Conservation (phyloP, 2,113 vertebrate genomes). For the Pholis gunnellus region DNA sequence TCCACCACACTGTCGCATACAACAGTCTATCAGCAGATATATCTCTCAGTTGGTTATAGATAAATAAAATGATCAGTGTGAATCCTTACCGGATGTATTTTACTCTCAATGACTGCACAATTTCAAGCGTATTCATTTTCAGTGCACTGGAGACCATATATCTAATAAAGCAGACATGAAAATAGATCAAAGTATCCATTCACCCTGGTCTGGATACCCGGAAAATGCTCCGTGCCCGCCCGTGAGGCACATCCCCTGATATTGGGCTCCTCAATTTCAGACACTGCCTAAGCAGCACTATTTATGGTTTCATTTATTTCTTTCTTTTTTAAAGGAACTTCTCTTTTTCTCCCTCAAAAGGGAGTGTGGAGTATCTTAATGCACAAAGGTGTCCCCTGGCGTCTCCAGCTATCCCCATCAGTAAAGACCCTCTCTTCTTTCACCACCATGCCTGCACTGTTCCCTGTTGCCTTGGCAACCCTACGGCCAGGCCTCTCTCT, state of each 20-base stretch:
- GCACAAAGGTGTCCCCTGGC: constrained; percentile 77
- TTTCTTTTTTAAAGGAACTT: not conserved
- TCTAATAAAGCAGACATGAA: constrained; percentile 29
- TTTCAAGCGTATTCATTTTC: constrained; percentile 32
- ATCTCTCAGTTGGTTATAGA: not conserved
- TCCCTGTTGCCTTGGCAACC: constrained; percentile 81
- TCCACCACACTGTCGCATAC: too few relatives aligned
- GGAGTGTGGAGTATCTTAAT: constrained; percentile 65
- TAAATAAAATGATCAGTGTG: not conserved
- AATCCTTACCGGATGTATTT: constrained; percentile 6
- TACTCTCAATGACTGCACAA: constrained; percentile 15
- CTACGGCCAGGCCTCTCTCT: constrained; percentile 59
- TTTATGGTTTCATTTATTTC: constrained; percentile 25
- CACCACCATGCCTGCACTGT: constrained; percentile 75
- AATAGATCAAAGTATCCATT: constrained; percentile 50
- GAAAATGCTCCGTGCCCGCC: constrained; percentile 36
- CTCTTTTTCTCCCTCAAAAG: constrained; percentile 33
- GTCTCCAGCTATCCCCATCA: constrained; percentile 69
- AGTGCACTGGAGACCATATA: constrained; percentile 11
- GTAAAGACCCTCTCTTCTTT: constrained; percentile 63
- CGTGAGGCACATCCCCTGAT: constrained; percentile 37
- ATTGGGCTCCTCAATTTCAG: constrained; percentile 46
- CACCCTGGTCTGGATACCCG: constrained; percentile 24
- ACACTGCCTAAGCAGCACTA: constrained; percentile 45
- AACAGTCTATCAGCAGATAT: not conserved